These are phyloP conservation scores for Meliscaeva auricollis DNA, from an alignment of 2,888 invertebrate species.

Conservation along the genomic window DNA sequence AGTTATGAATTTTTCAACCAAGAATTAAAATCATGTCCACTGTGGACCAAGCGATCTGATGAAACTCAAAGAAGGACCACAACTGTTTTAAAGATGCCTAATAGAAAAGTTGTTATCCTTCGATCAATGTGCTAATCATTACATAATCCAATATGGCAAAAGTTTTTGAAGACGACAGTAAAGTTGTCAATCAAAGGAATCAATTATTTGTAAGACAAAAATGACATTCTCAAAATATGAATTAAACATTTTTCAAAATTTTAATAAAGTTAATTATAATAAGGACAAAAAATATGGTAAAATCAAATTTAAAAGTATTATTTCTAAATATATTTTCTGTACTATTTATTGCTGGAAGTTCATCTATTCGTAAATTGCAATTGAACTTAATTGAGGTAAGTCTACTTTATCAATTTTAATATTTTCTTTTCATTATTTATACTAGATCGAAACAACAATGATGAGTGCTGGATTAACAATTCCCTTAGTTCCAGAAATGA, in stretches of 20 bases:
- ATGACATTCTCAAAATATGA: background rate
- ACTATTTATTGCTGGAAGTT: conserved; percentile 79
- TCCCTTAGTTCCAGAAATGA: conserved; percentile 77
- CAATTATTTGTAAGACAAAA: background rate
- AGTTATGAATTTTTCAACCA: too few species aligned
- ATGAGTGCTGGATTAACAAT: conserved; percentile 49
- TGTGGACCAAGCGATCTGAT: too few species aligned
- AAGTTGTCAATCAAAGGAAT: background rate
- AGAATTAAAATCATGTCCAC: too few species aligned
- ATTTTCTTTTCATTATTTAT: background rate
- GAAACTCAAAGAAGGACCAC: too few species aligned
- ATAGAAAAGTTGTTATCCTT: too few species aligned
- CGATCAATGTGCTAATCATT: too few species aligned
- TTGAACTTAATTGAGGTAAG: conserved; percentile 78
- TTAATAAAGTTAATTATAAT: background rate
- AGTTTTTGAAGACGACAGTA: too few species aligned
- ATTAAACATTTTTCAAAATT: background rate
- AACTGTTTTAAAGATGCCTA: too few species aligned
- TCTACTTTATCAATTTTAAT: background rate
- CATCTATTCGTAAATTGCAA: conserved; percentile 79
- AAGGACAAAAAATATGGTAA: conserved; percentile 32
- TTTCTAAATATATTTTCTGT: conserved; percentile 80
- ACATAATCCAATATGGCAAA: too few species aligned
- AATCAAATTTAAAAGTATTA: conserved; percentile 73
- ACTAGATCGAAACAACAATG: conserved; percentile 42